Evolutionary conservation across 1,140 invertebrate genomes (phyloP).

Genomic region (Ctenoplectra terminalis): DNA sequence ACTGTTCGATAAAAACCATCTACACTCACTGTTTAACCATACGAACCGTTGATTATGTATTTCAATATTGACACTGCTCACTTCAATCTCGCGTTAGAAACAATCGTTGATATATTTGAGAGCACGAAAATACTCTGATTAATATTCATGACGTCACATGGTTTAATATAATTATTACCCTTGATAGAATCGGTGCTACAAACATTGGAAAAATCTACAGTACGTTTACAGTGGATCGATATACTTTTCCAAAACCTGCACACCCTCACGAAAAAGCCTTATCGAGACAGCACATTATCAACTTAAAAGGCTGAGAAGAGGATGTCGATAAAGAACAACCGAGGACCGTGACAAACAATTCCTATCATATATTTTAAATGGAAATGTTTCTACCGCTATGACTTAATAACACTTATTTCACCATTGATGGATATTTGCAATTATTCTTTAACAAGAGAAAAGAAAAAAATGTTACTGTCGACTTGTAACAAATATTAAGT

Average conservation of each 20-base stretch:
- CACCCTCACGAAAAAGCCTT: neutral
- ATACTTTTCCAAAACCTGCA: neutral
- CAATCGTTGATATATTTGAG: neutral
- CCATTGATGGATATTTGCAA: neutral
- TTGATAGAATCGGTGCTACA: neutral
- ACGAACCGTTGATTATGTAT: conserved; percentile 8
- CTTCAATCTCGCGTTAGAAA: neutral
- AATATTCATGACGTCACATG: neutral
- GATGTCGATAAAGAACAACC: conserved; percentile 22
- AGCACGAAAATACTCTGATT: neutral
- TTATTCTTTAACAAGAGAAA: neutral
- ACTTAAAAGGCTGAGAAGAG: neutral
- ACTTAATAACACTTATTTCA: neutral
- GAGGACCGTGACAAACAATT: neutral
- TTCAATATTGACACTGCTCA: conserved; percentile 16
- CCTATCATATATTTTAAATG: neutral
- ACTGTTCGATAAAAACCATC: conserved; percentile 30
- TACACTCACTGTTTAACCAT: neutral
- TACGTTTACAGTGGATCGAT: neutral
- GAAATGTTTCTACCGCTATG: neutral
- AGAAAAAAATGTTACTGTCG: neutral
- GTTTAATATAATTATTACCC: neutral
- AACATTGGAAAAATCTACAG: neutral
- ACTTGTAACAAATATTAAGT: neutral
- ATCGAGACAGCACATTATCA: neutral